Percentiles rank a stretch among this genome's conserved stretches.
phyloP scores from a whole-genome alignment of 2,888 invertebrate species.

The Tenthredo amoena region DNA sequence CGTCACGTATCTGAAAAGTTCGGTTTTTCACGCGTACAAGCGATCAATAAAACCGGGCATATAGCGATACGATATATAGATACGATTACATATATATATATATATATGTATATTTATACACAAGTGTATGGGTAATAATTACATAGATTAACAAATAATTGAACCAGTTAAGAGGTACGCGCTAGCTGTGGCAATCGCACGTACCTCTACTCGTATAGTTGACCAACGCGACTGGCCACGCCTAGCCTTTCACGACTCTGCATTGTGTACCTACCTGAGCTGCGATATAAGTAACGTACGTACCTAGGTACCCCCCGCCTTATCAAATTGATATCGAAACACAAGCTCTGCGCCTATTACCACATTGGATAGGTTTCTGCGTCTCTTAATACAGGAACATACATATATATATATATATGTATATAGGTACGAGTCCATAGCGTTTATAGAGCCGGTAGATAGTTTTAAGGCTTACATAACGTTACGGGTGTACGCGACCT shows the following conservation, averaged over 20 bases:
- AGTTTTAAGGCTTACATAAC: not conserved
- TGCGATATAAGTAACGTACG: not conserved
- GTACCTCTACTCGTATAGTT: not conserved
- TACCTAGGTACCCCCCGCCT: not conserved
- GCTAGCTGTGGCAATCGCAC: conserved; percentile 32
- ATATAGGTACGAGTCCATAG: not conserved
- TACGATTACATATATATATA: too few relatives aligned
- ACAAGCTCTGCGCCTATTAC: conserved; percentile 25
- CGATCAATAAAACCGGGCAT: not conserved
- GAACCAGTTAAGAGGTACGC: conserved; percentile 37
- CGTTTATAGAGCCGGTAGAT: not conserved
- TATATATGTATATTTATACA: not conserved
- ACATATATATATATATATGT: not conserved
- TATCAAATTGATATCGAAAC: conserved; percentile 49
- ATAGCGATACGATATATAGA: not conserved
- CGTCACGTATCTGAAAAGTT: too few relatives aligned
- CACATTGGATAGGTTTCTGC: conserved; percentile 39
- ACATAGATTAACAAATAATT: conserved; percentile 46
- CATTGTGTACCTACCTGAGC: conserved; percentile 43
- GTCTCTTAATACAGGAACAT: not conserved
- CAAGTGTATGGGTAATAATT: conserved; percentile 26
- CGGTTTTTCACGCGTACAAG: too few relatives aligned
- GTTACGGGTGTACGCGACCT: not conserved
- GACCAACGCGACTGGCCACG: conserved; percentile 46
- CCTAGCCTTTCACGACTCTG: conserved; percentile 49